These are phyloP conservation scores for Atethmia centrago DNA, from an alignment of 2,888 invertebrate genomes.

Conservation along the genomic window DNA sequence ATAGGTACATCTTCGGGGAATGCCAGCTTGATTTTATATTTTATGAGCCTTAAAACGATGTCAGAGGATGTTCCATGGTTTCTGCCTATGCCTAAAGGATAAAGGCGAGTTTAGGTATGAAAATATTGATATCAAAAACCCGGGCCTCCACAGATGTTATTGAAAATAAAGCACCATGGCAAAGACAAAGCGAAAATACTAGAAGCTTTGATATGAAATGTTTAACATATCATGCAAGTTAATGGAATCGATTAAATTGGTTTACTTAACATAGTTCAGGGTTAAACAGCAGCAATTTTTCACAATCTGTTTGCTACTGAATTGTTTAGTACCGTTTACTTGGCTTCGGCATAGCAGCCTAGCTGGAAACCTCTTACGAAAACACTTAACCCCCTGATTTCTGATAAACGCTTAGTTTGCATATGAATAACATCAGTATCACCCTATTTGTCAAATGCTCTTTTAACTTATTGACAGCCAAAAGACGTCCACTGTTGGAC, in stretches of 20 bases:
- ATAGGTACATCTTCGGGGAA: too few relatives aligned
- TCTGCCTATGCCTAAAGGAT: neutral
- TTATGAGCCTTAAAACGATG: neutral
- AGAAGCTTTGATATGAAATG: neutral
- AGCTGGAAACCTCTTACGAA: conserved; percentile 8
- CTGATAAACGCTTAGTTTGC: neutral
- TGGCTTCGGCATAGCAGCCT: neutral
- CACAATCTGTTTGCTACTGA: conserved; percentile 34
- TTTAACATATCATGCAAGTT: neutral
- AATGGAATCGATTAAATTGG: conserved; percentile 14
- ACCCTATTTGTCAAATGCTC: neutral
- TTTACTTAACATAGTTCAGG: conserved; percentile 22
- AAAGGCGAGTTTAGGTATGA: neutral
- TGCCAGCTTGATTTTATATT: neutral
- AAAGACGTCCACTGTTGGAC: neutral
- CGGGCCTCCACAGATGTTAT: neutral
- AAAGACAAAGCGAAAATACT: neutral
- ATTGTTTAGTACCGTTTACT: conserved; percentile 49
- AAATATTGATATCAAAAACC: neutral
- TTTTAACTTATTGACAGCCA: neutral
- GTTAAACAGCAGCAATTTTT: conserved; percentile 16
- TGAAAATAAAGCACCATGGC: neutral
- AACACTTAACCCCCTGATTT: neutral
- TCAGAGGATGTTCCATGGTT: neutral
- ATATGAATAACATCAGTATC: neutral